Evolutionary conservation across 2,113 vertebrate genomes (phyloP), one percentile per base, ranked within the genome.

Genomic region (Fregetta grallaria): DNA sequence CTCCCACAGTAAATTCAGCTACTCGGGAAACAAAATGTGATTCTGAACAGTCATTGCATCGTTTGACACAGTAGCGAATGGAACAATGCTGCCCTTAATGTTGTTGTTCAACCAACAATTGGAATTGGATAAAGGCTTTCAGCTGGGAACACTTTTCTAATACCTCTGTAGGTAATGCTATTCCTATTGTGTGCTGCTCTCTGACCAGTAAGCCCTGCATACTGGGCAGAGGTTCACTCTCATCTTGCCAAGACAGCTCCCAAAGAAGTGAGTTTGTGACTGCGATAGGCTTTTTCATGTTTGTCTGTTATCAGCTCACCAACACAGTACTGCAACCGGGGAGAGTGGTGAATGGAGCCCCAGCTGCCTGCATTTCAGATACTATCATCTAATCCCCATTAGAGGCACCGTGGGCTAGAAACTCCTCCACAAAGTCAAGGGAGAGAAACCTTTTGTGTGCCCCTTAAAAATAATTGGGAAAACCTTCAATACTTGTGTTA

Each of bases 71-170:
- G 98, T 98, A 98, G 98, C 98, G 96, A 97, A 94, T 32, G 91
- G 87, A 96, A 94, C 71, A 96, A 92, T 70, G 81, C 70, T 81
- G 59, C 83, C 85, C 71, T 97, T 97, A 97, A 95, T 93, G 95
- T 90, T 98, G 98, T 90, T 96, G 90, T 97, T 90, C 92, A 96
- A 96, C 74, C 79, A 98, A 98, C 97, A 98, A 97, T 91, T 94
- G 94, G 92, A 97, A 97, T 91, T 98, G 96, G 96, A 97, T 98
- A 98, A 98, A 97, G 86, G 92, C 88, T 98, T 98, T 98, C 98
- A 98, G 93, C 97, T 98, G 98, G 97, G 94, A 97, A 42, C 92
- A 95, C 92, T 97, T 98, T 96, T 84, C 96, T 97, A 97, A 96
- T 97, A 97, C 95, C 88, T 97, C 97, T 95, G 94, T 94, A 97